These are phyloP conservation scores for Caranx ignobilis DNA, from an alignment of 2,113 vertebrate species.

Conservation along the genomic window DNA sequence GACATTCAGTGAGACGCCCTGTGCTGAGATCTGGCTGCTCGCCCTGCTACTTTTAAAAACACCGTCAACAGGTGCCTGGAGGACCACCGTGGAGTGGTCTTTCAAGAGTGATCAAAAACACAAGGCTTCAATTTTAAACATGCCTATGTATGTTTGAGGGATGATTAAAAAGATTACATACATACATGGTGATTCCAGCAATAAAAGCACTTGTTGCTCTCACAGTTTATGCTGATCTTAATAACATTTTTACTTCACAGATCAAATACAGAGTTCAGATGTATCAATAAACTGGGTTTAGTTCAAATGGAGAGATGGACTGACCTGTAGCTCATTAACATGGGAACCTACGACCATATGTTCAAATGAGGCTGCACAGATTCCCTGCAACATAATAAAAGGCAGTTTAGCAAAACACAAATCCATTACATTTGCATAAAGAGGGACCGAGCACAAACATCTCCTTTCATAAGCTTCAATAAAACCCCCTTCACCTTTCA, in stretches of 20 bases:
- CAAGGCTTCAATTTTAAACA: not conserved
- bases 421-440: too few relatives aligned
- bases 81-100: not conserved
- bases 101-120: not conserved
- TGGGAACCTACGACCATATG: not conserved
- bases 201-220: too few relatives aligned
- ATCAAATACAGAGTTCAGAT: too few relatives aligned
- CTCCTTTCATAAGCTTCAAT: too few relatives aligned
- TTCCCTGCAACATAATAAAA: not conserved
- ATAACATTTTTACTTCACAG: too few relatives aligned
- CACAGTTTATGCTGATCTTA: too few relatives aligned
- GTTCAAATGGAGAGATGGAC: too few relatives aligned
- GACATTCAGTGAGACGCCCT: not conserved
- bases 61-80: not conserved
- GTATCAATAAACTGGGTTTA: too few relatives aligned
- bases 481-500: not conserved
- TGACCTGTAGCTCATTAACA: too few relatives aligned
- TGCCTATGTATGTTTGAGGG: not conserved
- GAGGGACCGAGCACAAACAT: too few relatives aligned
- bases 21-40: conserved; percentile 19
- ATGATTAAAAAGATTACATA: not conserved
- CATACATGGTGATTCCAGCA: not conserved
- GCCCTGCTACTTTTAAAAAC: not conserved
- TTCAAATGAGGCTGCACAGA: not conserved
- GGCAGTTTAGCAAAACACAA: too few relatives aligned